Evolutionary conservation across 2,888 invertebrate species (phyloP).

Genomic region (Dryobota labecula): DNA sequence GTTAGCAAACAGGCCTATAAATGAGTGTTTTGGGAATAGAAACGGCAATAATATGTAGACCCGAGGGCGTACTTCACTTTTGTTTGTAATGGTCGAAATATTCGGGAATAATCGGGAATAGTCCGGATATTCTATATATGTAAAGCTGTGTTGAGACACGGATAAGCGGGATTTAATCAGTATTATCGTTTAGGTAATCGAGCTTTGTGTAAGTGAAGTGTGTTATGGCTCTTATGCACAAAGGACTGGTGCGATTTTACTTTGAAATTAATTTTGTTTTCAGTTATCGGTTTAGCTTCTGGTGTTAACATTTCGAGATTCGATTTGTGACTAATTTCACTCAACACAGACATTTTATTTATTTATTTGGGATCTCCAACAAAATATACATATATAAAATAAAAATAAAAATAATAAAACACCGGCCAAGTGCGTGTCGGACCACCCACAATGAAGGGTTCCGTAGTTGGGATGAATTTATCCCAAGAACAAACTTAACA

Average conservation of each 20-base stretch:
- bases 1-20: slow-evolving; percentile 48
- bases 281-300: neutral
- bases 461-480: too few relatives aligned
- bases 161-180: slow-evolving; percentile 19
- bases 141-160: slow-evolving; percentile 37
- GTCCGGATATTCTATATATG: slow-evolving; percentile 62
- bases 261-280: slow-evolving; percentile 11
- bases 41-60: slow-evolving; percentile 52
- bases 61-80: slow-evolving; percentile 61
- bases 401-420: too few relatives aligned
- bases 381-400: too few relatives aligned
- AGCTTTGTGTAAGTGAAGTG: slow-evolving; percentile 33
- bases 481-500: too few relatives aligned
- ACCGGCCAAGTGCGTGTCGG: too few relatives aligned
- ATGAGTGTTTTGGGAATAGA: slow-evolving; percentile 52
- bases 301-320: neutral
- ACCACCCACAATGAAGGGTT: too few relatives aligned
- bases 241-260: neutral
- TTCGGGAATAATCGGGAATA: slow-evolving; percentile 23
- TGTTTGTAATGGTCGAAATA: slow-evolving; percentile 66
- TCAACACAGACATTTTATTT: neutral
- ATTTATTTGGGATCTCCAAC: too few relatives aligned
- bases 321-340: neutral
- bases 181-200: slow-evolving; percentile 6
- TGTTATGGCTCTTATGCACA: slow-evolving; percentile 3